phyloP scores from a whole-genome alignment of 2,797 vertebrate species.

The Pangasius djambal region DNA sequence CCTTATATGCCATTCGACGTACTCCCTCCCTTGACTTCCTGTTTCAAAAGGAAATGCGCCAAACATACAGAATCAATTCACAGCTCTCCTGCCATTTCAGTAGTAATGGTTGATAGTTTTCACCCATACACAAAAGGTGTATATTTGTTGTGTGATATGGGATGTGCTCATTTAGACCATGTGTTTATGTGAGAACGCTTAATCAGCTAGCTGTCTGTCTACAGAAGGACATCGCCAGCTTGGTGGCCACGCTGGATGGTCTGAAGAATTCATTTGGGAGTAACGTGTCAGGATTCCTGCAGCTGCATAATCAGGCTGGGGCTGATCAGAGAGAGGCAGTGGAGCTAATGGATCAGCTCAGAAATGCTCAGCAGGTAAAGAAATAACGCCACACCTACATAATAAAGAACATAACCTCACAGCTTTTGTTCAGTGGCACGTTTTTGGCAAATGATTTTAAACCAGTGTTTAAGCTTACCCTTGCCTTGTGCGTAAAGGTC shows the following conservation, averaged over 20 bases:
- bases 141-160: not conserved
- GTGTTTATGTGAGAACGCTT: not conserved
- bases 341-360: slow-evolving; percentile 61
- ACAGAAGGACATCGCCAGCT: slow-evolving; percentile 57
- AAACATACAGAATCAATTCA: not conserved
- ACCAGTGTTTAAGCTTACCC: not conserved
- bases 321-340: slow-evolving; percentile 31
- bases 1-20: not conserved
- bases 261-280: slow-evolving; percentile 51
- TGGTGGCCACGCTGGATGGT: slow-evolving; percentile 56
- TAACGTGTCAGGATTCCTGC: slow-evolving; percentile 50
- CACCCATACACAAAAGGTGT: not conserved
- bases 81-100: too few relatives aligned
- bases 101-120: not conserved
- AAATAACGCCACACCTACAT: not conserved
- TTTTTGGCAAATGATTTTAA: not conserved
- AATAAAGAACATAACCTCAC: not conserved
- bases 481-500: slow-evolving; percentile 67
- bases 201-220: slow-evolving; percentile 6
- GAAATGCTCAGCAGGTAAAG: slow-evolving; percentile 67
- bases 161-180: not conserved
- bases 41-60: not conserved
- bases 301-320: slow-evolving; percentile 52
- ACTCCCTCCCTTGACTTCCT: not conserved
- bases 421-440: not conserved